These are phyloP conservation scores for Oceanites oceanicus DNA, from an alignment of 2,113 vertebrate species.

Conservation along the genomic window DNA sequence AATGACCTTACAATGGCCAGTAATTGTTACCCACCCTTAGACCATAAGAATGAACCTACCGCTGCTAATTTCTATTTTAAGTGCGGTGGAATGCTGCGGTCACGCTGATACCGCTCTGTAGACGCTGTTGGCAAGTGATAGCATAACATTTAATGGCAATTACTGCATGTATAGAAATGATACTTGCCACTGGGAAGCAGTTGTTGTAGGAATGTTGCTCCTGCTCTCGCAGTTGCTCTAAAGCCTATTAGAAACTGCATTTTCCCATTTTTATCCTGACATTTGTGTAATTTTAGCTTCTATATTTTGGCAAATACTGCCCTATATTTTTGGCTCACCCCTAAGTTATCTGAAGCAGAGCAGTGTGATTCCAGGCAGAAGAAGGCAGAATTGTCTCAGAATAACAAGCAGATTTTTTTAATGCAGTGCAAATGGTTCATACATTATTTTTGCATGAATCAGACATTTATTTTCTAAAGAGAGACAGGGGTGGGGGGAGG, in stretches of 20 bases:
- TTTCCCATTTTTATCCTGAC: constrained; percentile 9
- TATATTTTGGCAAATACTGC: constrained; percentile 2
- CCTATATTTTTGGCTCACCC: constrained; percentile 52
- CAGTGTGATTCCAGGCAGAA: constrained; percentile 45
- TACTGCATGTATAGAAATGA: neutral
- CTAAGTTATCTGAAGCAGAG: constrained; percentile 34
- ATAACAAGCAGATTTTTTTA: constrained; percentile 59
- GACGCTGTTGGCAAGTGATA: neutral
- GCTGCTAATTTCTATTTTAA: constrained; percentile 31
- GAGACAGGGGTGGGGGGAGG: neutral
- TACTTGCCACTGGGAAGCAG: neutral
- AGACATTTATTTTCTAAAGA: constrained; percentile 51
- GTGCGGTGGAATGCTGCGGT: neutral
- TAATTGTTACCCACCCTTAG: neutral
- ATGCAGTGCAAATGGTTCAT: constrained; percentile 39
- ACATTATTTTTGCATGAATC: constrained; percentile 63
- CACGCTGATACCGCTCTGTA: neutral
- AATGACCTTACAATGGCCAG: neutral
- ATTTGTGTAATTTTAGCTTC: constrained; percentile 45
- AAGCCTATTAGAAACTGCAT: neutral
- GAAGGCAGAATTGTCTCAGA: constrained; percentile 58
- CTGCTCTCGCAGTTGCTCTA: neutral
- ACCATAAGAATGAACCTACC: neutral
- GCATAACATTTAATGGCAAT: neutral
- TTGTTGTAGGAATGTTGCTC: constrained; percentile 17